Evolutionary conservation across 2,888 invertebrate genomes (phyloP).

Genomic region (Hoplodrina blanda): DNA sequence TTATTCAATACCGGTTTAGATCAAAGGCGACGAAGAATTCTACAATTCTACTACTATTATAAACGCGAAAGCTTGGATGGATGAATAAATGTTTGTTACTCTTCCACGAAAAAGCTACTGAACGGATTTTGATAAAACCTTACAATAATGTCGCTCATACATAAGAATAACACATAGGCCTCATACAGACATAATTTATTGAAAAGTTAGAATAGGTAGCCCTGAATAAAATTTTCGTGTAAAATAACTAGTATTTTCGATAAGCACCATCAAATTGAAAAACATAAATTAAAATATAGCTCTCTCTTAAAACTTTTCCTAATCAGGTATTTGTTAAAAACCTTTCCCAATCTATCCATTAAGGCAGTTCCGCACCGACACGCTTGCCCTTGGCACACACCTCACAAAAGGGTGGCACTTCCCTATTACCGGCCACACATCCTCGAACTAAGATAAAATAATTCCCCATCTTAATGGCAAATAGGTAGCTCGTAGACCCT

Average conservation of each 20-base stretch:
- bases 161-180: too few relatives aligned
- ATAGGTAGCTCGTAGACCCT: conserved; percentile 50
- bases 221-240: too few relatives aligned
- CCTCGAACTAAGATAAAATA: conserved; percentile 50
- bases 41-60: too few relatives aligned
- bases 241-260: neutral
- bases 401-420: conserved; percentile 3
- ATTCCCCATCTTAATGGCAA: conserved; percentile 39
- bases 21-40: too few relatives aligned
- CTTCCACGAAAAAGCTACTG: too few relatives aligned
- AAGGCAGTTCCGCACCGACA: neutral
- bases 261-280: neutral
- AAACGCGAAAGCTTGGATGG: too few relatives aligned
- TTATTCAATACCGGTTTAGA: neutral
- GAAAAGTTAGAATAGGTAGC: too few relatives aligned
- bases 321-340: neutral
- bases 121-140: too few relatives aligned
- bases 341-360: neutral
- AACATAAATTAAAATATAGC: neutral
- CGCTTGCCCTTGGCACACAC: conserved; percentile 10
- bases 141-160: too few relatives aligned
- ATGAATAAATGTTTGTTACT: too few relatives aligned
- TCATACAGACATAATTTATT: too few relatives aligned
- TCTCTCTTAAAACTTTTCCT: neutral
- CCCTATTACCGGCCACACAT: conserved; percentile 14